Evolutionary conservation across 2,888 invertebrate species (phyloP).

Genomic region (Agrotis segetum): DNA sequence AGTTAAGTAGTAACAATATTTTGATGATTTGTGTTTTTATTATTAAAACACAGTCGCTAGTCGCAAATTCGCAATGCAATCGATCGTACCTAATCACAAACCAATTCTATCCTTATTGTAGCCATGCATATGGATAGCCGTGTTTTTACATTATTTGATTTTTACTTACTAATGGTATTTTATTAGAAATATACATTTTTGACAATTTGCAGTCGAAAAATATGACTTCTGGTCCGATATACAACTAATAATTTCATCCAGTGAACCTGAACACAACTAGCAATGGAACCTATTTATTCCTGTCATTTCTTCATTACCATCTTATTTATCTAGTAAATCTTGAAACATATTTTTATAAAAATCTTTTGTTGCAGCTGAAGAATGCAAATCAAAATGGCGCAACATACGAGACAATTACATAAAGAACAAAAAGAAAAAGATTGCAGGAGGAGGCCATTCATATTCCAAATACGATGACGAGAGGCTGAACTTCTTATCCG

Average conservation of each 20-base stretch:
- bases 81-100: too few relatives aligned
- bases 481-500: constrained; percentile 43
- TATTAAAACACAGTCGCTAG: too few relatives aligned
- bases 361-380: constrained; percentile 50
- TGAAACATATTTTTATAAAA: constrained; percentile 9
- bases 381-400: constrained; percentile 57
- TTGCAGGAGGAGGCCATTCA: constrained; percentile 21
- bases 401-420: constrained; percentile 54
- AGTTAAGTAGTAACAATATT: too few relatives aligned
- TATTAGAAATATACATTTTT: too few relatives aligned
- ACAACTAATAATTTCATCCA: neutral
- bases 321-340: neutral
- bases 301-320: too few relatives aligned
- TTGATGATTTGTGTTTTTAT: too few relatives aligned
- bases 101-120: too few relatives aligned
- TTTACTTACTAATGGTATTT: too few relatives aligned
- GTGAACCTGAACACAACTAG: neutral
- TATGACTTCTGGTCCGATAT: neutral
- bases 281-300: neutral
- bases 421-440: constrained; percentile 50
- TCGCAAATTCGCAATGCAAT: too few relatives aligned
- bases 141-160: neutral
- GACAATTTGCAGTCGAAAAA: neutral
- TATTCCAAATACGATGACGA: constrained; percentile 50
- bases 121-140: too few relatives aligned